Evolutionary conservation across 2,888 invertebrate species (phyloP), one percentile per base, ranked within the genome.

Genomic region (Slavum lentiscoides): DNA sequence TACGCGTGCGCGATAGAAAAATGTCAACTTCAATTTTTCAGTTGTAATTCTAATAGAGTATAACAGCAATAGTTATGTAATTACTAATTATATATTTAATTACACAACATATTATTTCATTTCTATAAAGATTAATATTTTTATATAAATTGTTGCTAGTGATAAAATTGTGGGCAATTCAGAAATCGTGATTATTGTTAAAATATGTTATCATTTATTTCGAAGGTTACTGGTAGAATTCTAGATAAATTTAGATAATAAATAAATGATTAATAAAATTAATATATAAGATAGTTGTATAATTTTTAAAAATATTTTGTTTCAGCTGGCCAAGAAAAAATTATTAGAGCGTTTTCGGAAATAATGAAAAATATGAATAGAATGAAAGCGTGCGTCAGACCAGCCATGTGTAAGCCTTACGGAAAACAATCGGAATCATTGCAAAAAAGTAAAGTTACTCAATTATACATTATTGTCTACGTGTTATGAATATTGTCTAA

Each of bases 381-480:
- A 85, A 94, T 94, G 93, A 93, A 94, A 86, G 92, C 93, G 72
- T 94, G 94, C 85, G 94, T 94, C 84, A 90, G 94, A 82, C 94
- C 94, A 83, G 92, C 94, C 82, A 94, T 94, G 94, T 94, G 94
- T 87, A 94, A 94, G 87, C 94, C 94, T 37, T 94, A 94, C 87
- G 94, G 94, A 84, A 94, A 94, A 87, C 94, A 94, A 87, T 94
- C 94, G 83, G 94, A 94, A 88, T 93, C 94, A 85, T 88, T 94
- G 84, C 94, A 94, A 87, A 94, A 94, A 89, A 94, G 94, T 94
- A 88, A 89, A 88, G 86, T 82, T 75, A 15, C 15, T 82, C 69
- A 17, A 49, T 49, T 68, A 30, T 55, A 64, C 73, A 62, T 59
- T 58, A 49, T 64, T 53, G 23, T 58, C 80, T 8, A 59, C 5